Base-by-base conservation (phyloP, 2,888 invertebrate species). In the Neria commutata region DNA sequence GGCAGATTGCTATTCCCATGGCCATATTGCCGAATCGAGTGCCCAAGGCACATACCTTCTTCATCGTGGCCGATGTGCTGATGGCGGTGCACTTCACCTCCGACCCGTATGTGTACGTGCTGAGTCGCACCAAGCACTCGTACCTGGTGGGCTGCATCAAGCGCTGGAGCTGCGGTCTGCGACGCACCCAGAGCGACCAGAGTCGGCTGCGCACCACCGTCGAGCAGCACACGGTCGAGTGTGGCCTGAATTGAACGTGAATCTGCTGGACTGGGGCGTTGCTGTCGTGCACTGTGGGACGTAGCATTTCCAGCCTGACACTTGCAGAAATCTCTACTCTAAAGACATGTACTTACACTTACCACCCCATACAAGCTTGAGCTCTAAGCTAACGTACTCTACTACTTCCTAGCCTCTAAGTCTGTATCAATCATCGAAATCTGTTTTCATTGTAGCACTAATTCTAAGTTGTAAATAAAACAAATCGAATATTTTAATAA, bases 51-150 rank as follows among this genome's bases (percentile, higher is more conserved):
- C 78, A 81, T 67, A 64, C 66, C 29, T 81, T 80, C 68, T 86
- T 86, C 62, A 77, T 82, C 19, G 71, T 88, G 14, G 90, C 92
- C 2, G 92, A 94, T 77, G 79, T 91, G 56, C 83, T 92, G 58
- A 88, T 93, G 83, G 87, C 91, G 52, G 79, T 92, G 53, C 93
- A 94, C 82, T 94, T 93, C 80, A 88, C 91, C 26, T 84, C 92
- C 63, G 91, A 94, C 81, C 94, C 94, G 1, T 90, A 91, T 70
- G 87, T 93, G 55, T 94, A 93, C 81, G 92, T 93, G 50, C 83
- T 92, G 25, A 86, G 90, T 78, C 85, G 90, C 59, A 84, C 84
- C 58, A 83, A 84, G 64, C 75, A 80, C 54, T 78, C 79, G 56
- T 78, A 75, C 52, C 63, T 82, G 52, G 54, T 79, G 54, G 69